Evolutionary conservation across 2,113 vertebrate species (phyloP).

Genomic region (Tamias sibiricus): DNA sequence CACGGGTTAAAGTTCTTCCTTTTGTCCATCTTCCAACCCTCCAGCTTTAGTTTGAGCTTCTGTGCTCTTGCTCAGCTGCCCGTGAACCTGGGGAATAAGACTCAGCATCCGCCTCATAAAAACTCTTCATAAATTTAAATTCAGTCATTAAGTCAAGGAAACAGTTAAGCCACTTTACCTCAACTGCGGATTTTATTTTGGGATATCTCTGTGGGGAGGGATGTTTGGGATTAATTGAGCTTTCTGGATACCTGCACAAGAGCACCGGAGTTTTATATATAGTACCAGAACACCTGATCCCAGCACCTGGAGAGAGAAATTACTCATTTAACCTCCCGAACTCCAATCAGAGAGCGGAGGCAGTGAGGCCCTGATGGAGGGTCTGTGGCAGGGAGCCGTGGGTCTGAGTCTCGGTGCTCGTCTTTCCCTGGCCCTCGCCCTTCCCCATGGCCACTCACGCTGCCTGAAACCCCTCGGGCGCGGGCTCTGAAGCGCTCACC

Average conservation of each 20-base stretch:
- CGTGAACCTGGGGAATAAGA: slow-evolving; percentile 6
- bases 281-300: slow-evolving; percentile 79
- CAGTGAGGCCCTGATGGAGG: background rate
- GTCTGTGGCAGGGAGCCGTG: background rate
- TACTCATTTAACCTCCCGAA: slow-evolving; percentile 71
- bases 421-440: background rate
- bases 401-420: background rate
- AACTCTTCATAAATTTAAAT: slow-evolving; percentile 62
- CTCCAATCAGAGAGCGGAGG: slow-evolving; percentile 59
- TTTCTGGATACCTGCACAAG: slow-evolving; percentile 79
- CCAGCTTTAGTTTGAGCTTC: background rate
- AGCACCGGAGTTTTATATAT: slow-evolving; percentile 76
- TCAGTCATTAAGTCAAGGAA: slow-evolving; percentile 71
- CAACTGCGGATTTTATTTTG: slow-evolving; percentile 78
- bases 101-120: slow-evolving; percentile 48
- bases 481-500: background rate
- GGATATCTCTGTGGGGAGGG: slow-evolving; percentile 78
- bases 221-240: slow-evolving; percentile 80
- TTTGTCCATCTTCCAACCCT: background rate
- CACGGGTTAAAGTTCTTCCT: background rate
- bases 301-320: slow-evolving; percentile 79
- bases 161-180: slow-evolving; percentile 73
- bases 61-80: slow-evolving; percentile 44
- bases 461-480: background rate
- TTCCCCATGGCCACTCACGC: background rate